Evolutionary conservation across 2,113 vertebrate genomes (phyloP), one percentile per base, ranked within the genome.

Genomic region (Ibidorhyncha struthersii): DNA sequence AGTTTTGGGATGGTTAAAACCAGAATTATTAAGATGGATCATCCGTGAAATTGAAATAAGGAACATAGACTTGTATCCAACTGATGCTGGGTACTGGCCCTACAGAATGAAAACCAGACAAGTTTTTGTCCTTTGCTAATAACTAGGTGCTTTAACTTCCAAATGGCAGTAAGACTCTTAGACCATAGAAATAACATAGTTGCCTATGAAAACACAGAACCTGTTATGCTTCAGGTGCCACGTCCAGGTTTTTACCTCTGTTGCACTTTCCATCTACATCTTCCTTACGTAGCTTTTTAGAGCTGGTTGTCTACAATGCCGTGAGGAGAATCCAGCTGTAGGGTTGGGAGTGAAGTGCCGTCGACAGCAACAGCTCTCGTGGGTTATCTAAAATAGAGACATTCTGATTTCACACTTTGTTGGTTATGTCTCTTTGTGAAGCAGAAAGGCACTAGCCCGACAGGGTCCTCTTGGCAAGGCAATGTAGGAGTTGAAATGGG

Each of bases 141-240:
- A 90, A 70, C 34, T n/a, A 12, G 14, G 25, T 61, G 45, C 32
- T 90, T 76, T 81, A 90, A 78, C 36, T 91, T 83, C 94, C 79
- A 96, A 80, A 58, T 41, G 49, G 53, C 63, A 93, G 10, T 66
- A 62, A 70, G 76, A 45, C 36, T 86, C 41, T 52, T 36, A 67
- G 62, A 58, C 53, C 55, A 63, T 21, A 83, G 67, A 30, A 91
- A 83, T 94, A 95, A 86, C 30, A 74, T 3, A 76, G 36, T 15
- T 90, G n/a, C 90, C 90, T 90, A 66, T 90, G 67, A 96, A 95
- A 96, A 89, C 58, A 77, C 8, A 79, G 92, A 79, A 71, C n/a
- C 34, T 90, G 61, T 30, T 76, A 62, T 77, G 61, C 40, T 66
- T 92, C 59, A 61, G 76, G 67, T 92, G 82, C 71, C 72, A 92